Percentiles rank a stretch among this genome's conserved stretches.
Evolutionary conservation across 2,797 vertebrate genomes (phyloP).

Genomic region (Enoplosus armatus): DNA sequence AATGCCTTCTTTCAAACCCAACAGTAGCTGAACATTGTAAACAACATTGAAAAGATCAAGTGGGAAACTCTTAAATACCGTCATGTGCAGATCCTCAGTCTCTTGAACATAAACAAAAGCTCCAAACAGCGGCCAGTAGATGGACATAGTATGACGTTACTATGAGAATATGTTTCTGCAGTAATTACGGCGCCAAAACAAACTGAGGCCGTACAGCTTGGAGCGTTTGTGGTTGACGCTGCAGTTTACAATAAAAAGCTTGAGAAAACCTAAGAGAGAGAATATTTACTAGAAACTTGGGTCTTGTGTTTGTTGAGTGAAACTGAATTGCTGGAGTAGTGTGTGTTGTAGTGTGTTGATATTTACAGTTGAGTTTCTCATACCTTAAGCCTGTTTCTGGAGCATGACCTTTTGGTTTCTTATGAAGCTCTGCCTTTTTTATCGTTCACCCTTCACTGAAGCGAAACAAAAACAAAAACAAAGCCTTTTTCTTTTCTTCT

Average conservation of each 20-base stretch:
- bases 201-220: neutral
- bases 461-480: neutral
- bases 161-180: no score
- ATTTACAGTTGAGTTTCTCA: neutral
- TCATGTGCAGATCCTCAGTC: neutral
- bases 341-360: no score
- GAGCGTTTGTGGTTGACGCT: neutral
- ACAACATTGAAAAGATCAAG: neutral
- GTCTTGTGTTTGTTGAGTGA: neutral
- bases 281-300: no score
- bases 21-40: neutral
- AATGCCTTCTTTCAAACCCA: neutral
- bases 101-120: neutral
- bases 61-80: neutral
- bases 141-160: neutral
- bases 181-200: neutral
- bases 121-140: neutral
- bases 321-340: neutral
- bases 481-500: neutral
- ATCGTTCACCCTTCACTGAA: slow-evolving; percentile 7
- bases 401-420: neutral
- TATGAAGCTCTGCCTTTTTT: neutral
- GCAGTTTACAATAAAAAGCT: neutral
- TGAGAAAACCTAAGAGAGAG: neutral
- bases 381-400: neutral